phyloP scores from a whole-genome alignment of 2,797 vertebrate genomes.

The Florisuga fusca region DNA sequence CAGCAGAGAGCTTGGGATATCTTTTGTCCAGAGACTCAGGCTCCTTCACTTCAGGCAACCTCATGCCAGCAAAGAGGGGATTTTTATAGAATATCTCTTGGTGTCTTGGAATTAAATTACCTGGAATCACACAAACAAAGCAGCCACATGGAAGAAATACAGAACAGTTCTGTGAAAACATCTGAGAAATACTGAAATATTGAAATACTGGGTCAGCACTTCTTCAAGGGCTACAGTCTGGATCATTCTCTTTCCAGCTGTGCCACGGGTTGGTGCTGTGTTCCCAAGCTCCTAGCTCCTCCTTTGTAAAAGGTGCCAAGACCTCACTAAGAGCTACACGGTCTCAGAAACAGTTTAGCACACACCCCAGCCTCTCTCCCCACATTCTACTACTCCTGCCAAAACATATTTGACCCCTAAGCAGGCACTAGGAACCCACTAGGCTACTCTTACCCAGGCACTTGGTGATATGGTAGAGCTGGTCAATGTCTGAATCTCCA shows the following conservation, averaged over 20 bases:
- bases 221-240: not conserved
- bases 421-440: not conserved
- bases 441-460: conserved; percentile 85
- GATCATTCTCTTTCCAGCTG: not conserved
- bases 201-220: not conserved
- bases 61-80: conserved; percentile 86
- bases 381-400: not conserved
- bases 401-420: not conserved
- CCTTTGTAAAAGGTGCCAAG: not conserved
- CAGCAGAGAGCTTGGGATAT: conserved; percentile 78
- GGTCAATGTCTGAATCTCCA: conserved; percentile 93
- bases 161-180: not conserved
- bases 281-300: not conserved
- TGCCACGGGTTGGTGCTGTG: rapidly evolving
- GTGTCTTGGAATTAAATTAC: conserved; percentile 87
- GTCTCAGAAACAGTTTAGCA: not conserved
- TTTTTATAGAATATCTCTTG: conserved; percentile 90
- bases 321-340: not conserved
- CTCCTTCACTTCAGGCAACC: conserved; percentile 81
- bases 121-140: conserved; percentile 69
- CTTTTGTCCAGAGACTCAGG: conserved; percentile 80
- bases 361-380: not conserved
- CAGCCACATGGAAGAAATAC: not conserved
- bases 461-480: conserved; percentile 87
- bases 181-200: not conserved